phyloP scores from a whole-genome alignment of 2,797 vertebrate species.

The Ataeniobius toweri region DNA sequence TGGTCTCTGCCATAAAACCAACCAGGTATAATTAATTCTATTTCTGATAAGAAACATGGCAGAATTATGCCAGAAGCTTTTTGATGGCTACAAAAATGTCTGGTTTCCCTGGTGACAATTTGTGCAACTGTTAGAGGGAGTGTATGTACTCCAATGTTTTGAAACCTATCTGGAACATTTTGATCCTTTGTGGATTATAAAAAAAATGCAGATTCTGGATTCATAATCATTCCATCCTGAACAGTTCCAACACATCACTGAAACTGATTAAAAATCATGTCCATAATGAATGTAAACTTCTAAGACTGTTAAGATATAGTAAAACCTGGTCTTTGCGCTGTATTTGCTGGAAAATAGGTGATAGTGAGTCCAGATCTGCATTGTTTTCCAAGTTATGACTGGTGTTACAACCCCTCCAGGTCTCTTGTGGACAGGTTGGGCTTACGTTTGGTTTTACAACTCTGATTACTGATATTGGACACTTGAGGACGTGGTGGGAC shows the following conservation, averaged over 20 bases:
- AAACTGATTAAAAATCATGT: not conserved
- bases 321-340: too few relatives aligned
- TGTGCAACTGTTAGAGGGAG: not conserved
- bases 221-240: not conserved
- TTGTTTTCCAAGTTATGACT: too few relatives aligned
- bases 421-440: too few relatives aligned
- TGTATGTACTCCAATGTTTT: not conserved
- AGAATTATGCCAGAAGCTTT: not conserved
- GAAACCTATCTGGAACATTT: not conserved
- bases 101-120: not conserved
- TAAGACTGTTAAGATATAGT: too few relatives aligned
- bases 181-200: not conserved
- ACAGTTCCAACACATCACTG: not conserved
- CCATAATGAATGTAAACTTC: too few relatives aligned
- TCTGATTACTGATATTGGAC: not conserved
- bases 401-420: too few relatives aligned
- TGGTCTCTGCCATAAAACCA: not conserved
- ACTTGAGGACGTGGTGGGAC: not conserved
- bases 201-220: not conserved
- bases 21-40: not conserved
- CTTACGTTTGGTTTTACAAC: too few relatives aligned
- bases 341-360: too few relatives aligned
- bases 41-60: not conserved
- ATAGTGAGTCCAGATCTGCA: too few relatives aligned
- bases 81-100: not conserved